phyloP scores from a whole-genome alignment of 2,888 invertebrate species.

The Tipula helvola region DNA sequence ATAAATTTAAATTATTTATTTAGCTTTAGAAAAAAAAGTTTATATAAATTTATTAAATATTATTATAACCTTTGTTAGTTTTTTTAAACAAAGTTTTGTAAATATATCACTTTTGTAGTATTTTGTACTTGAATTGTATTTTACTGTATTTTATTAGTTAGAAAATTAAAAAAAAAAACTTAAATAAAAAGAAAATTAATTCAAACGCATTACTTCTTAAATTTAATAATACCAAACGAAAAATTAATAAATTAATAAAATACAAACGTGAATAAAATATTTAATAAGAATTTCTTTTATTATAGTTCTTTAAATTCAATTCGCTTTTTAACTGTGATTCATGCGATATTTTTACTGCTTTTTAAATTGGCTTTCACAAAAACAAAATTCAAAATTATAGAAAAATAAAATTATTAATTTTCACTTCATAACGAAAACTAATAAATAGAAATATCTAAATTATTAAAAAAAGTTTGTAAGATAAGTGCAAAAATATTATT shows the following conservation, averaged over 20 bases:
- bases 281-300: neutral
- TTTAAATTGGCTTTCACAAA: neutral
- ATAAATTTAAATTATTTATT: neutral
- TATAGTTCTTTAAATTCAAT: neutral
- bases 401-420: neutral
- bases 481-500: neutral
- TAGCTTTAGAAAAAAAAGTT: neutral
- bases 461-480: neutral
- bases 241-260: neutral
- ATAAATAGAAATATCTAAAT: neutral
- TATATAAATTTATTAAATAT: neutral
- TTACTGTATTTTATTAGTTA: neutral
- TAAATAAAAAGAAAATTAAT: neutral
- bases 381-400: neutral
- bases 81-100: neutral
- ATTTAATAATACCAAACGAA: neutral
- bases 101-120: neutral
- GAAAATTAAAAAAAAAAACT: neutral
- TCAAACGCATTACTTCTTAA: neutral
- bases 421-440: neutral
- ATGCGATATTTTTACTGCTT: neutral
- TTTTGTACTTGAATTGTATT: neutral
- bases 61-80: neutral
- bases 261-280: neutral
- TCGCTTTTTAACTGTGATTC: neutral